Percentiles rank a stretch among this genome's conserved stretches.
Evolutionary conservation across 2,888 invertebrate species (phyloP).

Genomic region (Hirudinaria manillensis): DNA sequence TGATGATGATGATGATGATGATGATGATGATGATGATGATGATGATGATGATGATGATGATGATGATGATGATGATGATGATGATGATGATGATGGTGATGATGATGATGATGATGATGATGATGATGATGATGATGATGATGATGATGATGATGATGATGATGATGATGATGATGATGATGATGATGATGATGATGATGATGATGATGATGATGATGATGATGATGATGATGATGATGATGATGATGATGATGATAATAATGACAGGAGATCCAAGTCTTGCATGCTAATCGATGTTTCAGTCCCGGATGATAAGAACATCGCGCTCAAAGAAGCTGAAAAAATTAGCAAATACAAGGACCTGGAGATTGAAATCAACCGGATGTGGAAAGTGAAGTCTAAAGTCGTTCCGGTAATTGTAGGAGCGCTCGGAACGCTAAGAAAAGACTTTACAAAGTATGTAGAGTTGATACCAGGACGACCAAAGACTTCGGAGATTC

Average conservation of each 20-base stretch:
- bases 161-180: conserved; percentile 34
- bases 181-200: conserved; percentile 32
- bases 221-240: conserved; percentile 38
- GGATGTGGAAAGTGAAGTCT: too few relatives aligned
- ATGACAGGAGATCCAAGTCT: conserved; percentile 21
- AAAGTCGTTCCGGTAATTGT: too few relatives aligned
- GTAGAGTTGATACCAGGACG: too few relatives aligned
- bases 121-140: conserved; percentile 31
- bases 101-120: conserved; percentile 28
- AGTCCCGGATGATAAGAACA: too few relatives aligned
- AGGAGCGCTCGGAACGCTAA: too few relatives aligned
- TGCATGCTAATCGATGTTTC: too few relatives aligned
- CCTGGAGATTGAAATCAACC: too few relatives aligned
- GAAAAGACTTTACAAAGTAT: too few relatives aligned
- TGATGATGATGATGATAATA: conserved; percentile 34
- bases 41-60: conserved; percentile 36
- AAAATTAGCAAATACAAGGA: too few relatives aligned
- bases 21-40: conserved; percentile 33
- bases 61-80: conserved; percentile 37
- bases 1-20: conserved; percentile 35
- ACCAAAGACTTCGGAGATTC: too few relatives aligned
- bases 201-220: conserved; percentile 35
- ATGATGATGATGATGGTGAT: conserved; percentile 5
- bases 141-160: conserved; percentile 22
- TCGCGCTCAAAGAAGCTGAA: too few relatives aligned